Base-by-base conservation (phyloP, 2,888 invertebrate genomes). In the Cantharis nigra region DNA sequence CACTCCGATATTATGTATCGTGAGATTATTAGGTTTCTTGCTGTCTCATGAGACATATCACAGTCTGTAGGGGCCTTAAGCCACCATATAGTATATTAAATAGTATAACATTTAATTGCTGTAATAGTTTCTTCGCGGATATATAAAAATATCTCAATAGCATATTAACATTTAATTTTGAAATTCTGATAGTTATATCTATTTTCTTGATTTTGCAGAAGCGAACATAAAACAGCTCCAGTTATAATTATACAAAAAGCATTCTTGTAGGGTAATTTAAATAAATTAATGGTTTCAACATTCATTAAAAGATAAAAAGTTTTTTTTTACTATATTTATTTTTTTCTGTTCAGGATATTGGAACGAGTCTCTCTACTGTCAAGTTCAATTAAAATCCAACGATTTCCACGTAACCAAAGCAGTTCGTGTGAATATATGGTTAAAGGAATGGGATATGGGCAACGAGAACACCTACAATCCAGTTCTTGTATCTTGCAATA, bases 401-500 rank as follows among this genome's bases (percentile, higher is more conserved):
- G 77, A 79, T 18, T 79, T 82, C 69, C 81, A 80, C 71, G 80
- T 83, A 49, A 86, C 87, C 71, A 87, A 87, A 76, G 92, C 92
- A 0, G 90, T 90, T 79, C 89, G 90, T 64, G 88, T 90, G 65
- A 91, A 91, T 83, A 92, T 93, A 82, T 93, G 93, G 93, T 89
- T 91, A 87, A 89, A 91, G 78, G 89, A 91, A 81, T 93, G 93
- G 93, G 91, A 92, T 78, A 85, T 86, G 69, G 87, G 87, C 69
- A 87, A 89, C 63, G 71, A 87, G 89, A 71, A 87, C 89, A 69
- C 88, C 85, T 90, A 89, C 83, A 91, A 91, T 74, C 93, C 93
- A 1, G 87, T 92, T 63, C 88, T 94, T 63, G 87, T 93, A 20
- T 92, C 93, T 1, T 94, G 94, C 85, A 91, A 91, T 78, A 84